Evolutionary conservation across 2,888 invertebrate species (phyloP), one percentile per base, ranked within the genome.

Genomic region (Hypomecis atomaria): DNA sequence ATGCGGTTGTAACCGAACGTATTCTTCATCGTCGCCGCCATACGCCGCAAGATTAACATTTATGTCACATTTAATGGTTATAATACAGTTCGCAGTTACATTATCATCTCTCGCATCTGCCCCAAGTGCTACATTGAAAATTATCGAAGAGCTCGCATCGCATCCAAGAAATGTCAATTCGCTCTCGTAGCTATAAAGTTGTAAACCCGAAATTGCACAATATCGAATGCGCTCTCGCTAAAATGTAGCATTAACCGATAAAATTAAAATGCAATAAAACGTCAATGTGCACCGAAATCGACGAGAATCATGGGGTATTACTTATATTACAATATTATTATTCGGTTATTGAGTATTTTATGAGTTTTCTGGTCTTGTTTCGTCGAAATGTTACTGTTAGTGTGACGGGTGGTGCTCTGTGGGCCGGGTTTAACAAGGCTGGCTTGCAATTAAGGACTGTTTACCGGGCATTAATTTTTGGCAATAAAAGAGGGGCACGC

Each of bases 401-500:
- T 83, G 84, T 83, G 85, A 84, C 85, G 78, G 77, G 78, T 78
- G 78, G 79, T 77, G 73, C 76, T 75, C 75, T 45, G 48, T 74
- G 65, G 77, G 74, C 72, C 71, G 80, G 78, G 79, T 85, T 85
- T 84, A 86, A 88, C 88, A 84, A 86, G 87, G 79, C 85, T 78
- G 85, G 83, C 82, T 84, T 83, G 90, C 85, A 92, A 92, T 92
- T 92, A 92, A 83, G 88, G 84, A 81, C 91, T 90, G 84, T 92
- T 90, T 91, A 88, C 89, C 78, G 90, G 86, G 85, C 92, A 91
- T 92, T 92, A 91, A 92, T 92, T 92, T 92, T 92, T 91, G 92
- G 92, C 91, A 92, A 92, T 92, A 92, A 92, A 92, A 90, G 89
- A 87, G 81, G 87, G 85, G 91, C 89, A 83, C 81, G 88, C 87